Evolutionary conservation across 2,888 invertebrate species (phyloP).

Genomic region (Drosophila antonietae): DNA sequence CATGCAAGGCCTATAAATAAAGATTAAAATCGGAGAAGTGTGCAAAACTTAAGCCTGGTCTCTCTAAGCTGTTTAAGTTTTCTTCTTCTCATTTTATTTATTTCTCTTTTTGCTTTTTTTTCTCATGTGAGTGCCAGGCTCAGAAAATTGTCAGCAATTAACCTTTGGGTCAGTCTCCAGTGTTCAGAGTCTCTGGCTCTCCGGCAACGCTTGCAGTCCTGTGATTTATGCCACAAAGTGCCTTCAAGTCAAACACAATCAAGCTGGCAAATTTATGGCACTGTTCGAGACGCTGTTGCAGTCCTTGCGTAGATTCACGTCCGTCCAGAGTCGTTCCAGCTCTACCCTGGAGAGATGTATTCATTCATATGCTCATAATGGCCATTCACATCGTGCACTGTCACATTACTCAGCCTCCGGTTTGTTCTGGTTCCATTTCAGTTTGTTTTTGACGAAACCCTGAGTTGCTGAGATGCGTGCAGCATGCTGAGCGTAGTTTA

Average conservation of each 20-base stretch:
- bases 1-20: constrained; percentile 70
- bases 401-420: constrained; percentile 52
- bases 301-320: constrained; percentile 37
- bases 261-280: constrained; percentile 58
- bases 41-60: constrained; percentile 50
- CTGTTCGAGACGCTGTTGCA: constrained; percentile 11
- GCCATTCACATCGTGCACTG: constrained; percentile 50
- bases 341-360: constrained; percentile 27
- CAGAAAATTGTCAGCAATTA: constrained; percentile 76
- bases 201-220: constrained; percentile 51
- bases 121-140: constrained; percentile 26
- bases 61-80: constrained; percentile 44
- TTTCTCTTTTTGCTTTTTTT: constrained; percentile 3
- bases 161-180: constrained; percentile 65
- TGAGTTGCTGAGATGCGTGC: constrained; percentile 10
- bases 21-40: constrained; percentile 71
- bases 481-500: background rate
- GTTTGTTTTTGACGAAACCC: constrained; percentile 41
- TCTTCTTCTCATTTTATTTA: background rate
- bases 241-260: constrained; percentile 75
- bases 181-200: constrained; percentile 12
- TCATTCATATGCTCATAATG: constrained; percentile 50
- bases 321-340: background rate
- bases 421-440: constrained; percentile 30
- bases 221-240: constrained; percentile 72